Percentiles rank a stretch among this genome's conserved stretches.
phyloP scores from a whole-genome alignment of 1,140 invertebrate genomes.

The Planococcus citri region DNA sequence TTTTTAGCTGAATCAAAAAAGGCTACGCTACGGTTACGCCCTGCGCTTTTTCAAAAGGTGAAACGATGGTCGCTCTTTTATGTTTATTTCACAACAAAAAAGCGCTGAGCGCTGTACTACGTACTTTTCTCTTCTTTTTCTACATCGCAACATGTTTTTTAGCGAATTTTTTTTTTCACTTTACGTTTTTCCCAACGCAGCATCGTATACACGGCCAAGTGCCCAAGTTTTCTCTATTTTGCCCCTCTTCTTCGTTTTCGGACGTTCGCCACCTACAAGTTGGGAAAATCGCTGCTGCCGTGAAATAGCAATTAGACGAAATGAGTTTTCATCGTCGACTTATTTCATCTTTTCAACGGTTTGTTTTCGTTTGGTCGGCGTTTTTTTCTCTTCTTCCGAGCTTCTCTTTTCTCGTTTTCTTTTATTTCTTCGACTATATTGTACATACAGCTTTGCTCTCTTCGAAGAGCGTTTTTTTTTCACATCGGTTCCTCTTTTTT shows the following conservation, averaged over 20 bases:
- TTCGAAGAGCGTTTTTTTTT: no score
- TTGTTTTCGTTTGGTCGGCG: no score
- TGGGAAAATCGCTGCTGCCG: not conserved
- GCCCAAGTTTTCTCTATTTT: no score
- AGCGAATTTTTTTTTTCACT: not conserved
- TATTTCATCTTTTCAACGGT: not conserved
- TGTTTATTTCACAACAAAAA: not conserved
- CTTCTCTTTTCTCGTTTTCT: no score
- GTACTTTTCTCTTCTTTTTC: no score
- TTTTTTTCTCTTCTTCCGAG: no score
- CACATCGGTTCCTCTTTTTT: no score
- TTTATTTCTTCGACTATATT: no score
- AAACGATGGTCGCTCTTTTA: conserved; percentile 3
- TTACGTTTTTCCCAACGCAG: not conserved
- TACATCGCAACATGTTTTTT: not conserved
- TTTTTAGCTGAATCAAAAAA: conserved; percentile 13
- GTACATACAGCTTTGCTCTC: no score
- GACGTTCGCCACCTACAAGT: not conserved
- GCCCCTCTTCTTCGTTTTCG: not conserved
- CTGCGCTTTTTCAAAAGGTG: not conserved
- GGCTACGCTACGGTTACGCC: conserved; percentile 1
- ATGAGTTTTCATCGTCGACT: conserved; percentile 2
- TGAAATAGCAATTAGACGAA: not conserved
- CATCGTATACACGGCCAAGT: no score
- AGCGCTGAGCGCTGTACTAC: not conserved